Conservation (phyloP, 2,888 invertebrate genomes). For the Conops quadrifasciatus region DNA sequence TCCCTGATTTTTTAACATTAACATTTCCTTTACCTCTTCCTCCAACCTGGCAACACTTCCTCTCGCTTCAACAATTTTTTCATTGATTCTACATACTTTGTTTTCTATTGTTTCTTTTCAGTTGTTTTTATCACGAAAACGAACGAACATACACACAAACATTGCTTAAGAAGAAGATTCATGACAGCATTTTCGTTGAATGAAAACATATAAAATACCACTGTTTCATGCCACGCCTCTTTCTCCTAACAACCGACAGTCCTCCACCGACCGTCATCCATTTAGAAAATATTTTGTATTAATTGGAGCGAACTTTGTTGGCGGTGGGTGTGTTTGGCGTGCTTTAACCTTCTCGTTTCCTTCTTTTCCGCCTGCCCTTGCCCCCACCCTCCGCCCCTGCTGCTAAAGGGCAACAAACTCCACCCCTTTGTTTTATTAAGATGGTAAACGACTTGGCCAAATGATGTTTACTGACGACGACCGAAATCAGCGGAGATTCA, state of each 20-base stretch:
- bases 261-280: background rate
- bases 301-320: conserved; percentile 15
- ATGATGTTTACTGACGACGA: conserved; percentile 30
- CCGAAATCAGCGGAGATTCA: conserved; percentile 22
- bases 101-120: conserved; percentile 27
- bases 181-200: conserved; percentile 19
- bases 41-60: too few species aligned
- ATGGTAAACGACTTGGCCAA: conserved; percentile 22
- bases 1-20: background rate
- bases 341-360: background rate
- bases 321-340: background rate
- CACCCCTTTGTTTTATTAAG: conserved; percentile 11
- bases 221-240: background rate
- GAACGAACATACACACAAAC: too few species aligned
- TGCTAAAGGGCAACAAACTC: background rate
- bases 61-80: too few species aligned
- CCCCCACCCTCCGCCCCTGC: too few species aligned
- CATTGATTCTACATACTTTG: background rate
- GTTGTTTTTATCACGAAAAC: conserved; percentile 30
- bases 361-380: too few species aligned
- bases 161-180: background rate
- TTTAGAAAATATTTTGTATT: too few species aligned
- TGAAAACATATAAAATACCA: conserved; percentile 26
- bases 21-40: background rate
- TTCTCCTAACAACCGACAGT: background rate